Evolutionary conservation across 2,113 vertebrate species (phyloP).

Genomic region (Engystomops pustulosus): DNA sequence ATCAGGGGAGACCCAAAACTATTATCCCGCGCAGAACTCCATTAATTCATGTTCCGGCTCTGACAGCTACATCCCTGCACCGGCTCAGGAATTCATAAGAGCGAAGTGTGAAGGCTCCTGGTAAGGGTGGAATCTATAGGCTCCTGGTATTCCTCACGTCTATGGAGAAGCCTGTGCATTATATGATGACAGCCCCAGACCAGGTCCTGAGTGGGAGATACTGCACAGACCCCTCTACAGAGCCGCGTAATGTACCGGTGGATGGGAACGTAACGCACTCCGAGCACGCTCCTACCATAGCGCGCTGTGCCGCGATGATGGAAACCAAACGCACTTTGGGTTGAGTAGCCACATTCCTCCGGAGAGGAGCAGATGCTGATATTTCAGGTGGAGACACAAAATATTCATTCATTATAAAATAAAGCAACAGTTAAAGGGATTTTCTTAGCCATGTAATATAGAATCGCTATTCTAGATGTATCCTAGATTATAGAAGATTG

Average conservation of each 20-base stretch:
- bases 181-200: background rate
- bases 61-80: background rate
- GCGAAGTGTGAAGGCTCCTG: background rate
- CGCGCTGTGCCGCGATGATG: background rate
- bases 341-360: background rate
- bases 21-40: background rate
- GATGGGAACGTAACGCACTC: background rate
- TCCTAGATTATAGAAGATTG: no score
- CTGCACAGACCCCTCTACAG: constrained; percentile 13
- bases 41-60: background rate
- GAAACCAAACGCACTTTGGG: constrained; percentile 4
- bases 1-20: background rate
- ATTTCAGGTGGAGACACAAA: constrained; percentile 21
- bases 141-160: no score
- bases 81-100: background rate
- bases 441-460: no score
- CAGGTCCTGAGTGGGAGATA: background rate
- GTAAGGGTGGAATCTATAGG: background rate
- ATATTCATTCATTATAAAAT: no score
- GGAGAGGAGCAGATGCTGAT: background rate
- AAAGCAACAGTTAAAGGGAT: no score
- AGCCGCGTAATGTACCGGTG: background rate
- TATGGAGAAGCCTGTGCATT: no score
- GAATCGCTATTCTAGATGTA: no score
- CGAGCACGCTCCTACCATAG: no score